phyloP scores from a whole-genome alignment of 2,797 vertebrate species.

The Acropternis orthonyx region DNA sequence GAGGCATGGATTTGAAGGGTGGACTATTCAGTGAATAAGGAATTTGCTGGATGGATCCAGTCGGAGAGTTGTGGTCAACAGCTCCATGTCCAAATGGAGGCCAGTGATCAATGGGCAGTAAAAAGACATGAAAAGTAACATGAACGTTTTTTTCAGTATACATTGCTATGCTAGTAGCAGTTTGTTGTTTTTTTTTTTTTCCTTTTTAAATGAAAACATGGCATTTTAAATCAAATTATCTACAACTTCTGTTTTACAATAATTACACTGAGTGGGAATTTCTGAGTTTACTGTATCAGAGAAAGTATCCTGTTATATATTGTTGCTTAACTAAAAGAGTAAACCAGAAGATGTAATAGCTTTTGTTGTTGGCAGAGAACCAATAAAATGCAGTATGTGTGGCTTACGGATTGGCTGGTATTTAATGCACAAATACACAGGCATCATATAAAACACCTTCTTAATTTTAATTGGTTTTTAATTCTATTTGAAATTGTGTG shows the following conservation, averaged over 20 bases:
- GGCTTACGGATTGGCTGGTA: neutral
- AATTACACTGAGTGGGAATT: neutral
- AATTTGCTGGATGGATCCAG: neutral
- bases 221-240: neutral
- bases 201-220: neutral
- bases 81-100: neutral
- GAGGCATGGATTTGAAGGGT: neutral
- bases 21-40: neutral
- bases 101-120: neutral
- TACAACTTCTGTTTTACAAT: neutral
- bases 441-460: neutral
- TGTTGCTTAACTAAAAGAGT: neutral
- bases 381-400: neutral
- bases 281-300: neutral
- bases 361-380: neutral
- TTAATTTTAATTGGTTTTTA: neutral
- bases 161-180: neutral
- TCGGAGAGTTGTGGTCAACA: neutral
- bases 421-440: neutral
- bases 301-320: neutral
- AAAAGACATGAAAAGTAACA: constrained; percentile 18
- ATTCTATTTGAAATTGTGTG: neutral
- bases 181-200: neutral
- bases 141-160: neutral
- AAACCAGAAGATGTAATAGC: neutral